Evolutionary conservation across 2,113 vertebrate species (phyloP).

Genomic region (Theristicus caerulescens): DNA sequence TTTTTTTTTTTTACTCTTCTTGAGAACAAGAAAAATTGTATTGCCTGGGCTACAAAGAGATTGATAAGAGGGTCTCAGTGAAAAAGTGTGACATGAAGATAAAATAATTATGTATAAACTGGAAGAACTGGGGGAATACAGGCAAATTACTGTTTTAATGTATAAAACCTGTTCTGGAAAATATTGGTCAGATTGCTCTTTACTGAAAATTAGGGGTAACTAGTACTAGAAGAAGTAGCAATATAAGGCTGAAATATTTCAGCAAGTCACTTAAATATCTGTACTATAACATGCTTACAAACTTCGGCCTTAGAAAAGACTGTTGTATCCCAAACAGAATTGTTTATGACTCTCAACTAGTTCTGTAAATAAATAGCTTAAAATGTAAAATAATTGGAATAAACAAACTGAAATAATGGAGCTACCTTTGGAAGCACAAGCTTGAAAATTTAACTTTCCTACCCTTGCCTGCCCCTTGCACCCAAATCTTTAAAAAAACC

Average conservation of each 20-base stretch:
- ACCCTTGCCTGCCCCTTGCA: neutral
- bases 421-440: neutral
- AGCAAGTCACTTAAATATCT: neutral
- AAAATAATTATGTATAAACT: neutral
- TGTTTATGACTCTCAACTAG: neutral
- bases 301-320: neutral
- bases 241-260: neutral
- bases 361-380: neutral
- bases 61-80: neutral
- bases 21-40: neutral
- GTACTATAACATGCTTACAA: neutral
- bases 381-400: neutral
- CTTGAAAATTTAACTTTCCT: neutral
- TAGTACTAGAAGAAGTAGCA: neutral
- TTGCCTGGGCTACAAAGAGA: neutral
- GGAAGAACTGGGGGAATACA: neutral
- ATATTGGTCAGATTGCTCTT: slow-evolving; percentile 13
- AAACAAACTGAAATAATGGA: neutral
- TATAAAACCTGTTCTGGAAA: neutral
- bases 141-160: neutral
- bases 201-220: slow-evolving; percentile 7
- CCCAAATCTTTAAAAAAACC: neutral
- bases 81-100: neutral
- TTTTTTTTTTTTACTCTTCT: neutral
- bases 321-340: neutral